phyloP scores from a whole-genome alignment of 2,113 vertebrate species.

The Notiomystis cincta region DNA sequence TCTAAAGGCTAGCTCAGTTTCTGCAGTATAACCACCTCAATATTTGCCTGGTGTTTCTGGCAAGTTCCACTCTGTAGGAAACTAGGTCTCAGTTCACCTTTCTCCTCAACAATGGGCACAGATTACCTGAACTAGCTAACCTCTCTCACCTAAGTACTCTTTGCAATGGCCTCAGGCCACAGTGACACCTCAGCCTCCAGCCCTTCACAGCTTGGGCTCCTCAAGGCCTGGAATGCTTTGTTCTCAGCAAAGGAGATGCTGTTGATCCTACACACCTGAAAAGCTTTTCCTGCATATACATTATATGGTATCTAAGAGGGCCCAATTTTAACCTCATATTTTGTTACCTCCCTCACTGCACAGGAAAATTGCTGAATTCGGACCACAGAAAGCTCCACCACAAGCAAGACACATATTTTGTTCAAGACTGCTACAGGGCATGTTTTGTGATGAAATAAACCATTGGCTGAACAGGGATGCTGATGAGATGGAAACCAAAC shows the following conservation, averaged over 20 bases:
- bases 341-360: neutral
- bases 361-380: neutral
- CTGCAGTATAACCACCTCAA: neutral
- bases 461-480: neutral
- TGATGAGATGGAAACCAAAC: neutral
- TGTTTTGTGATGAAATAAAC: neutral
- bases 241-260: neutral
- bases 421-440: neutral
- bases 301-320: neutral
- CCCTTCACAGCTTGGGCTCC: neutral
- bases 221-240: neutral
- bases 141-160: neutral
- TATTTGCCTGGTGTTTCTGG: neutral
- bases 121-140: neutral
- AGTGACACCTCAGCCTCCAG: neutral
- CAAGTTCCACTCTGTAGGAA: neutral
- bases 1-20: neutral
- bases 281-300: neutral
- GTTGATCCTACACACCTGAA: accelerated
- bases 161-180: neutral
- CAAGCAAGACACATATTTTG: neutral
- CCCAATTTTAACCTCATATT: neutral
- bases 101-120: neutral
- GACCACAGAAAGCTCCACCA: neutral
- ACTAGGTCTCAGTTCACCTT: neutral